Conservation (phyloP, 2,888 invertebrate genomes). For the Lamellibrachia satsuma region DNA sequence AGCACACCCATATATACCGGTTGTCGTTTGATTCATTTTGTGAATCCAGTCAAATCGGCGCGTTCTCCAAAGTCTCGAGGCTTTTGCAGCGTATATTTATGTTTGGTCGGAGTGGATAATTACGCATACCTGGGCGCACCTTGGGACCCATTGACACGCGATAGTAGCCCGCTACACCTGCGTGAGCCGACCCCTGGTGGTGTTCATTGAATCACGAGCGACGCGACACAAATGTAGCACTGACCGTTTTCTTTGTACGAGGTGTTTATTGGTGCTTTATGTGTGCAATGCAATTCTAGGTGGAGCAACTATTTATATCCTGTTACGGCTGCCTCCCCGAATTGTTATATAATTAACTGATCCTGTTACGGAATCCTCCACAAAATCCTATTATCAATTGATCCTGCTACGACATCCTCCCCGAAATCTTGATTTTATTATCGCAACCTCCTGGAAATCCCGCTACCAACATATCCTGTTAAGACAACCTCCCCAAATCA, state of each 20-base stretch:
- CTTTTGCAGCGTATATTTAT: background rate
- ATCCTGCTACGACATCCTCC: background rate
- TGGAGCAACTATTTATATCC: background rate
- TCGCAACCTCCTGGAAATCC: background rate
- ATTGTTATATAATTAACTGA: background rate
- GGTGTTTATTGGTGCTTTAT: background rate
- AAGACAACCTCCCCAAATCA: no score
- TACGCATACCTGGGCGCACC: background rate
- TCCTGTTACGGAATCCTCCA: background rate
- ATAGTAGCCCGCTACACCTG: background rate
- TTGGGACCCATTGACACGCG: conserved; percentile 1
- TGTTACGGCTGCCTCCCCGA: background rate
- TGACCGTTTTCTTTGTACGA: background rate
- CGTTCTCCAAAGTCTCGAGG: background rate
- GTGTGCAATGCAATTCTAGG: background rate
- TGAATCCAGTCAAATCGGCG: background rate
- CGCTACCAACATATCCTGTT: no score
- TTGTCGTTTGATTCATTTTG: background rate
- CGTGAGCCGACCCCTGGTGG: background rate
- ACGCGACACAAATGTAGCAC: background rate
- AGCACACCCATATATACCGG: background rate
- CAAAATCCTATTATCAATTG: background rate
- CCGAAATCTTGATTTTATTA: background rate
- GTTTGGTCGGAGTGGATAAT: background rate
- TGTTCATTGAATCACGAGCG: background rate